A percentile compares a stretch with the other conserved stretches of the same genome.
Conservation (phyloP, 2,113 vertebrate genomes). For the Onychorhynchus coronatus region DNA sequence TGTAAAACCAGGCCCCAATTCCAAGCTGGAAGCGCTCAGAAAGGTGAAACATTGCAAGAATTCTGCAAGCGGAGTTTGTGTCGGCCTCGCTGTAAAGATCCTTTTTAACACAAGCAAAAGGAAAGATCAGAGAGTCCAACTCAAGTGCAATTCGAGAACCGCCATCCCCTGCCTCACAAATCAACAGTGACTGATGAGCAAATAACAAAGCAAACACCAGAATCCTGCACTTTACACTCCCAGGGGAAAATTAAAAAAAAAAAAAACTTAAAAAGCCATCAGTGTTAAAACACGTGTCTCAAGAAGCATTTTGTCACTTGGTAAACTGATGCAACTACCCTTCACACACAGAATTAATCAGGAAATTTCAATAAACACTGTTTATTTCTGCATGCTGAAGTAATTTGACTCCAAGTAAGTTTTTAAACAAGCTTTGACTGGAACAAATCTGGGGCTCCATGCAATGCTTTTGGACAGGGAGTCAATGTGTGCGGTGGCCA, state of each 20-base stretch:
- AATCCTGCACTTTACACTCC: not conserved
- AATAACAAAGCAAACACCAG: not conserved
- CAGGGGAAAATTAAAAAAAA: not conserved
- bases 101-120: not conserved
- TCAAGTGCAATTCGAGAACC: not conserved
- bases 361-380: not conserved
- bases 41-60: not conserved
- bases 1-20: not conserved
- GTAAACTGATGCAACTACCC: not conserved
- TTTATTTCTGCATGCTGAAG: not conserved
- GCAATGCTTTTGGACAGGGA: not conserved
- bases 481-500: not conserved
- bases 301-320: not conserved
- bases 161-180: not conserved
- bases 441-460: not conserved
- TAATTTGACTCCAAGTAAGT: not conserved
- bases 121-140: not conserved
- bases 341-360: not conserved
- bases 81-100: not conserved
- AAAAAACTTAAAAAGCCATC: accelerated
- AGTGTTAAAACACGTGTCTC: not conserved
- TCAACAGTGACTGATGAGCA: not conserved
- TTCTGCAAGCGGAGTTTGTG: not conserved
- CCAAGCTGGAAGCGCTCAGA: not conserved
- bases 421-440: conserved; percentile 14